Percentiles rank a stretch among this genome's conserved stretches.
These are phyloP conservation scores for Calypte anna DNA, from an alignment of 2,113 vertebrate genomes.

Conservation along the genomic window DNA sequence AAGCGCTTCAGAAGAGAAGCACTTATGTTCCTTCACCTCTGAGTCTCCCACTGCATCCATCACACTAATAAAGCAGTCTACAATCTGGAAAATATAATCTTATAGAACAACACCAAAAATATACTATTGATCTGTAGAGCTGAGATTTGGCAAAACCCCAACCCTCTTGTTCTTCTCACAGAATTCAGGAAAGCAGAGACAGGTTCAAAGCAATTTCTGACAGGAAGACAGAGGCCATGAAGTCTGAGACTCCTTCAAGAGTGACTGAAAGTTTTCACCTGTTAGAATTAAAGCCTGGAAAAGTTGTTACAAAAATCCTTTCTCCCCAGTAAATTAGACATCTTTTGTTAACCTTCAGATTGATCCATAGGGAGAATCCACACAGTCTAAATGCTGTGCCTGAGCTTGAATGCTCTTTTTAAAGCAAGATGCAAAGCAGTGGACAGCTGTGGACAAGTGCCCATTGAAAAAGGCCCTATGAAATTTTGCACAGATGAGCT, in stretches of 20 bases:
- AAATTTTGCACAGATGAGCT: background rate
- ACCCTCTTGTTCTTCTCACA: background rate
- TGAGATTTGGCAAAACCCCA: background rate
- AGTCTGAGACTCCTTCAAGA: background rate
- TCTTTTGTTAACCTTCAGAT: background rate
- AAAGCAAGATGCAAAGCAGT: accelerated
- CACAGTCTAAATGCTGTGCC: background rate
- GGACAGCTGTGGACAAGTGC: background rate
- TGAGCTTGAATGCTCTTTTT: accelerated
- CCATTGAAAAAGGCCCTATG: background rate
- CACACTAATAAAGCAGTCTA: background rate
- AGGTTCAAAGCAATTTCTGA: background rate
- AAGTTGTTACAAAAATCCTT: background rate
- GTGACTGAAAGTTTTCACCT: background rate
- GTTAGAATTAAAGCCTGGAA: background rate
- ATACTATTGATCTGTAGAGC: background rate
- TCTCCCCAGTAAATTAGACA: background rate
- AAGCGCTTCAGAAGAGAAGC: background rate
- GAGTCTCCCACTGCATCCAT: background rate
- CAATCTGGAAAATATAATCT: background rate
- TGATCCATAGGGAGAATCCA: background rate
- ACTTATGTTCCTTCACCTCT: background rate
- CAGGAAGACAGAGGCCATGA: background rate
- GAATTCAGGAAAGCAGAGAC: background rate
- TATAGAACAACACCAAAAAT: background rate